These are phyloP conservation scores for Ginglymostoma cirratum DNA, from an alignment of 2,113 vertebrate genomes.

Conservation along the genomic window DNA sequence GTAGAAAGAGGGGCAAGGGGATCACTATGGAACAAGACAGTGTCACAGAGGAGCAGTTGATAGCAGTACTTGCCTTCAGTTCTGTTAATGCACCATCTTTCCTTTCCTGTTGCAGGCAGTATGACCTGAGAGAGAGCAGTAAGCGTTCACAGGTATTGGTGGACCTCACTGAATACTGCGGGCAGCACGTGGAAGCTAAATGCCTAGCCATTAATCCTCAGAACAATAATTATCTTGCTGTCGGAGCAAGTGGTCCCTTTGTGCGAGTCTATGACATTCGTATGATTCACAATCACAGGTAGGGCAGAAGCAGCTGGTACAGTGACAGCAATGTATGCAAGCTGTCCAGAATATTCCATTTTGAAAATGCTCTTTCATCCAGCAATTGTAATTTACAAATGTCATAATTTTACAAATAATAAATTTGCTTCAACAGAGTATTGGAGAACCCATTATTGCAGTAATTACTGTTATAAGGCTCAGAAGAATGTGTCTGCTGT, in stretches of 20 bases:
- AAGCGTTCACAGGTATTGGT: slow-evolving; percentile 91
- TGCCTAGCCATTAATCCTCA: slow-evolving; percentile 91
- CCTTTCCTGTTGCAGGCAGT: slow-evolving; percentile 66
- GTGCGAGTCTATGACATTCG: slow-evolving; percentile 95
- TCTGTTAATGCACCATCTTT: background rate
- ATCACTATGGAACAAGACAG: no score
- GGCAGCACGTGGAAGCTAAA: slow-evolving; percentile 94
- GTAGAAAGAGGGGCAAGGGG: no score
- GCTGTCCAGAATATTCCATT: background rate
- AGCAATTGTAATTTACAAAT: background rate
- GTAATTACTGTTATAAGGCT: background rate
- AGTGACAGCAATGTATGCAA: background rate
- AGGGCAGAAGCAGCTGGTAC: background rate
- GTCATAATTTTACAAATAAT: background rate
- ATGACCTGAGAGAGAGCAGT: slow-evolving; percentile 90
- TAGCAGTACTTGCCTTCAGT: background rate
- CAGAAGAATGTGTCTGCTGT: background rate
- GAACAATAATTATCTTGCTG: slow-evolving; percentile 92
- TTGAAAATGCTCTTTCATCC: background rate
- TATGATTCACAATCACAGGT: slow-evolving; percentile 98
- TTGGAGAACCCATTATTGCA: background rate
- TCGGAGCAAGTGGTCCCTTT: slow-evolving; percentile 90
- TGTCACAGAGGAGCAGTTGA: no score
- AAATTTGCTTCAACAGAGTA: background rate
- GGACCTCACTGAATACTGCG: slow-evolving; percentile 92